These are phyloP conservation scores for Hemicordylus capensis DNA, from an alignment of 2,113 vertebrate genomes.

Conservation along the genomic window DNA sequence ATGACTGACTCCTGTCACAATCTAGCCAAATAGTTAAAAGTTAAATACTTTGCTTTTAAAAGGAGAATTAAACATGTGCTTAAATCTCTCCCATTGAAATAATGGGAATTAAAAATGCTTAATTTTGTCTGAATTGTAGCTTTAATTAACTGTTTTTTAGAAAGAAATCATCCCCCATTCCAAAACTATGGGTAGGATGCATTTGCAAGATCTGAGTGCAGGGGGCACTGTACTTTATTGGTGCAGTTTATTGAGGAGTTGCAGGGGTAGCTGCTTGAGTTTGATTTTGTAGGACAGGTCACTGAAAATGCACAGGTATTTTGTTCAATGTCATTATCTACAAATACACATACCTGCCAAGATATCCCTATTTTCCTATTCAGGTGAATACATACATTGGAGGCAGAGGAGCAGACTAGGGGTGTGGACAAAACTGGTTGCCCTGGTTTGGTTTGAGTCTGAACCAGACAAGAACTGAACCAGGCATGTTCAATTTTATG, in stretches of 20 bases:
- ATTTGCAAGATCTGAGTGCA: neutral
- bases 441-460: too few species aligned
- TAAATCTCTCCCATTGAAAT: neutral
- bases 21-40: too few species aligned
- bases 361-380: too few species aligned
- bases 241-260: neutral
- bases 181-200: neutral
- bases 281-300: neutral
- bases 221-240: neutral
- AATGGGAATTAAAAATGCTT: neutral
- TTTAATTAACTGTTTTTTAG: neutral
- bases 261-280: neutral
- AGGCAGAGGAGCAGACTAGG: too few species aligned
- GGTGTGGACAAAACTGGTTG: too few species aligned
- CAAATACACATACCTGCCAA: neutral
- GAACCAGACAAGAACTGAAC: too few species aligned
- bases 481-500: too few species aligned
- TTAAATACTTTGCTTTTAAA: too few species aligned
- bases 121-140: neutral
- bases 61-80: neutral
- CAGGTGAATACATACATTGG: too few species aligned
- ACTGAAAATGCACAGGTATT: neutral
- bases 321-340: neutral
- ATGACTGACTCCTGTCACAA: too few species aligned
- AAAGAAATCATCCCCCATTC: neutral